A percentile compares a stretch with the other conserved stretches of the same genome.
Conservation (phyloP, 2,888 invertebrate species). For the Crossocerus cetratus region DNA sequence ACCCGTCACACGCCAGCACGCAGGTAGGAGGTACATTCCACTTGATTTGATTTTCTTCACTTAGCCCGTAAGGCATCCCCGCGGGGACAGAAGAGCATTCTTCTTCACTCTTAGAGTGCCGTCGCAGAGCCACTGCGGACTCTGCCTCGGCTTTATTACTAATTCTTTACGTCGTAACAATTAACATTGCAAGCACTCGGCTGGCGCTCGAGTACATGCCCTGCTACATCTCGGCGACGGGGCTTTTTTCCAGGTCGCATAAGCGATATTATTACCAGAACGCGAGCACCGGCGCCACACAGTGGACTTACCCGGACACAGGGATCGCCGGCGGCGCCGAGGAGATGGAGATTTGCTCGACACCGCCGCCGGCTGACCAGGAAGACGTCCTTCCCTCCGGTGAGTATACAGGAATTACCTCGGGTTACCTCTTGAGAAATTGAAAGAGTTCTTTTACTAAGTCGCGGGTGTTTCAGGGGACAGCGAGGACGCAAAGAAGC, state of each 20-base stretch:
- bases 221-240: slow-evolving; percentile 7
- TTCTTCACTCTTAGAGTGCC: too few relatives aligned
- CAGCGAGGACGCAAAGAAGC: slow-evolving; percentile 26
- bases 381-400: slow-evolving; percentile 67
- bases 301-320: slow-evolving; percentile 82
- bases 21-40: too few relatives aligned
- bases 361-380: slow-evolving; percentile 78
- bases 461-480: too few relatives aligned
- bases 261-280: slow-evolving; percentile 85
- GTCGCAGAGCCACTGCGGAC: too few relatives aligned
- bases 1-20: too few relatives aligned
- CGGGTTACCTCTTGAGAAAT: not conserved
- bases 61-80: too few relatives aligned
- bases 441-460: not conserved
- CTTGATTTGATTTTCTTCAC: too few relatives aligned
- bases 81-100: too few relatives aligned
- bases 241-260: slow-evolving; percentile 79
- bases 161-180: not conserved
- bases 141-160: too few relatives aligned
- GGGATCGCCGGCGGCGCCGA: slow-evolving; percentile 78
- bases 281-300: slow-evolving; percentile 79
- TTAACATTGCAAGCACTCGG: slow-evolving; percentile 29
- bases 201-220: too few relatives aligned
- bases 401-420: slow-evolving; percentile 17
- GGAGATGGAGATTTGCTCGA: slow-evolving; percentile 81